phyloP scores from a whole-genome alignment of 35 echinoderm and acorn worm species.

The Apostichopus californicus region DNA sequence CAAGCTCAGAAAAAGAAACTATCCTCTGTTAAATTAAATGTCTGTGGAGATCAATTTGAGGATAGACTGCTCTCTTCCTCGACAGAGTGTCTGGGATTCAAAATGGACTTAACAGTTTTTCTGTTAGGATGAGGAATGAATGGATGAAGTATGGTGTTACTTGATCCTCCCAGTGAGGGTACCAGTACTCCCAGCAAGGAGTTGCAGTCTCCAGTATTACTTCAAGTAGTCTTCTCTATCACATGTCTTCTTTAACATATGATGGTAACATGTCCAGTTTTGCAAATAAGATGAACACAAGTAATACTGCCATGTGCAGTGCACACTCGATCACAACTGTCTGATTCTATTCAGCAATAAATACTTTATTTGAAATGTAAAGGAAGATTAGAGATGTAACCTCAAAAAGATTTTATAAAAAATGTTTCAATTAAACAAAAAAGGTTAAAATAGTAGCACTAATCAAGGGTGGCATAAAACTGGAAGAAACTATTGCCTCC shows the following conservation, averaged over 20 bases:
- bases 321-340: background rate
- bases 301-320: background rate
- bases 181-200: background rate
- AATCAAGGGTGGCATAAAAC: too few relatives aligned
- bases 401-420: too few relatives aligned
- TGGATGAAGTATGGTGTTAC: background rate
- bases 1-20: conserved; percentile 21
- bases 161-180: conserved; percentile 35
- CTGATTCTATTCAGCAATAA: too few relatives aligned
- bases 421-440: too few relatives aligned
- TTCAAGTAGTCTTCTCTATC: background rate
- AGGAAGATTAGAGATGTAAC: too few relatives aligned
- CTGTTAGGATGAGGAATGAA: background rate
- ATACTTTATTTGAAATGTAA: too few relatives aligned
- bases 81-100: conserved; percentile 45
- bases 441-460: too few relatives aligned
- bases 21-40: conserved; percentile 45
- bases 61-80: conserved; percentile 9
- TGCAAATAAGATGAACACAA: background rate
- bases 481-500: too few relatives aligned
- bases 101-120: conserved; percentile 34
- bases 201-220: background rate
- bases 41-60: conserved; percentile 44
- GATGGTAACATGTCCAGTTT: background rate
- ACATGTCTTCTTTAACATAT: background rate